phyloP scores from a whole-genome alignment of 2,888 invertebrate species.

The Thumatha senex region DNA sequence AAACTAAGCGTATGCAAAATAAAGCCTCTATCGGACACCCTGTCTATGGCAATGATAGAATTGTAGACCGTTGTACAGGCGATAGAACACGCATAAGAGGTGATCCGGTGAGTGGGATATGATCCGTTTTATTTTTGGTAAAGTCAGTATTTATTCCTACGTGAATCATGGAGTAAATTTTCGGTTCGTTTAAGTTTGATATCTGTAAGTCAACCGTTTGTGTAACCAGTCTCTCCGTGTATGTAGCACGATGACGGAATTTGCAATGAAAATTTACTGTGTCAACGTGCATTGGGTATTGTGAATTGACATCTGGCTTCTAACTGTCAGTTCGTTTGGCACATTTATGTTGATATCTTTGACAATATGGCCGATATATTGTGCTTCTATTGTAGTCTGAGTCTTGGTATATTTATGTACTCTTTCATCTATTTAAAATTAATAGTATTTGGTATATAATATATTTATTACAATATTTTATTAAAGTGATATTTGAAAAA shows the following conservation, averaged over 20 bases:
- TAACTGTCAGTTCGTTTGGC: conserved; percentile 44
- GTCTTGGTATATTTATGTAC: neutral
- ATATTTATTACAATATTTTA: too few relatives aligned
- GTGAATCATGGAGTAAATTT: conserved; percentile 56
- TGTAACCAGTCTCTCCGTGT: conserved; percentile 59
- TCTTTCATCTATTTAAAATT: too few relatives aligned
- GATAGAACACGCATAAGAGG: too few relatives aligned
- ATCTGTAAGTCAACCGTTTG: conserved; percentile 77
- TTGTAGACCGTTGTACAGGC: too few relatives aligned
- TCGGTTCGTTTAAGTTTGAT: conserved; percentile 83
- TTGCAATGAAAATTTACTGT: conserved; percentile 79
- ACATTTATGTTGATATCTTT: conserved; percentile 22
- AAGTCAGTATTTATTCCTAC: conserved; percentile 25
- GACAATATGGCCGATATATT: conserved; percentile 14
- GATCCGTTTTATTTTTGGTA: conserved; percentile 32
- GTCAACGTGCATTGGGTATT: conserved; percentile 71
- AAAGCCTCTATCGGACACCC: too few relatives aligned
- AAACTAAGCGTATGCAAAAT: too few relatives aligned
- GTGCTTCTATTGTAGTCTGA: conserved; percentile 13
- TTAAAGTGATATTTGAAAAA: too few relatives aligned
- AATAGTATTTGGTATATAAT: too few relatives aligned
- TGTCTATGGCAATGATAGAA: too few relatives aligned
- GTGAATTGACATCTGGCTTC: conserved; percentile 64
- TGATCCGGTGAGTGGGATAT: too few relatives aligned
- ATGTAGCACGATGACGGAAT: conserved; percentile 72